Conservation (phyloP, 2,113 vertebrate genomes). For the Paradoxurus hermaphroditus region DNA sequence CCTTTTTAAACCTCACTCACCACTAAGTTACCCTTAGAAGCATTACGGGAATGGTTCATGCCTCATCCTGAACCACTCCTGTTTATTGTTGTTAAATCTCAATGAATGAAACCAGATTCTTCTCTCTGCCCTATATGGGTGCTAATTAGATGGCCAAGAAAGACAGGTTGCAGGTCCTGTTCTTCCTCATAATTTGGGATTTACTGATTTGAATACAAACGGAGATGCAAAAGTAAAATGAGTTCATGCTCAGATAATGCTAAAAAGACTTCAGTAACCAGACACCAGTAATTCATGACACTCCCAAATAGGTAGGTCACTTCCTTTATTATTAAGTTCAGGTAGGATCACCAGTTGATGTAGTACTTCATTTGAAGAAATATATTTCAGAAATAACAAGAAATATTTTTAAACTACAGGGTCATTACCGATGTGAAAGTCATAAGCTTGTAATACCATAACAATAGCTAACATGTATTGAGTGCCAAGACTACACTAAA, state of each 20-base stretch:
- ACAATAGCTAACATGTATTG: neutral
- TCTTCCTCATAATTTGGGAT: conserved; percentile 43
- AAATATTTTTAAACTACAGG: conserved; percentile 8
- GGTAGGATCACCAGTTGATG: neutral
- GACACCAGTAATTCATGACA: neutral
- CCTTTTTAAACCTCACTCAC: neutral
- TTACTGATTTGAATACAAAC: conserved; percentile 30
- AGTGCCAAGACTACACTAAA: neutral
- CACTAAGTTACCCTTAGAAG: neutral
- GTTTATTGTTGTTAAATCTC: conserved; percentile 61
- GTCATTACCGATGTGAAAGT: neutral
- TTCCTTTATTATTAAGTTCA: neutral
- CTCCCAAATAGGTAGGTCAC: neutral
- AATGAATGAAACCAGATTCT: conserved; percentile 55
- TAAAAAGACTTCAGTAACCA: neutral
- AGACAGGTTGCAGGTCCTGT: conserved; percentile 51
- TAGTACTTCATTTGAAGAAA: neutral
- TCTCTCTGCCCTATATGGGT: neutral
- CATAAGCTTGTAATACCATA: neutral
- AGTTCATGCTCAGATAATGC: neutral
- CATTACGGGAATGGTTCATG: conserved; percentile 29
- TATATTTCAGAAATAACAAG: neutral
- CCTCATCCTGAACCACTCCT: conserved; percentile 48
- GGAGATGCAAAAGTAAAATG: conserved; percentile 24
- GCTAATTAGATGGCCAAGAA: conserved; percentile 41